Percentiles rank a stretch among this genome's conserved stretches.
Conservation (phyloP, 2,113 vertebrate species). For the Festucalex cinctus region DNA sequence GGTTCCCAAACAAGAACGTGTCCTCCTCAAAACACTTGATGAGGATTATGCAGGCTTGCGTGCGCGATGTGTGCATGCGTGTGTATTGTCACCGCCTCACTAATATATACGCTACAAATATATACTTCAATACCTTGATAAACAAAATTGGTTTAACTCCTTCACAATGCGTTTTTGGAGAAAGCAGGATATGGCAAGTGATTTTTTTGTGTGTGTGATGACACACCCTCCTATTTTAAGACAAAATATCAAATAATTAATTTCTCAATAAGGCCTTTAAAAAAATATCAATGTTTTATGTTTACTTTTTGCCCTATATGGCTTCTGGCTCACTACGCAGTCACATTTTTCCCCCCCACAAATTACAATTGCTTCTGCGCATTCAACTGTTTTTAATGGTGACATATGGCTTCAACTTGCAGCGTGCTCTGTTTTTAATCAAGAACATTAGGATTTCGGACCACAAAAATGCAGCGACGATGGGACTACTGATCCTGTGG, state of each 20-base stretch:
- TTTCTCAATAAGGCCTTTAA: neutral
- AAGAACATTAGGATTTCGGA: neutral
- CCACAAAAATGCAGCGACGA: neutral
- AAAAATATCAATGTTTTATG: neutral
- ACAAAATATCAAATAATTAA: neutral
- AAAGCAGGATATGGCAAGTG: neutral
- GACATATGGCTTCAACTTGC: neutral
- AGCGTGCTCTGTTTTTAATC: neutral
- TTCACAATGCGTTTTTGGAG: neutral
- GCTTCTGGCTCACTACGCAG: neutral
- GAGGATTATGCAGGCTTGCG: neutral
- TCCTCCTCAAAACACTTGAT: constrained; percentile 32
- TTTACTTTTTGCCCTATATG: neutral
- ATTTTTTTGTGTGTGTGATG: neutral
- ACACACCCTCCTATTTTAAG: neutral
- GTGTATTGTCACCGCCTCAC: neutral
- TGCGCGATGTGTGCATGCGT: neutral
- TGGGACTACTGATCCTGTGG: neutral
- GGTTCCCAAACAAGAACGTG: constrained; percentile 28
- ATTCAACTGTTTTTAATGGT: neutral
- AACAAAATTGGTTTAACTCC: neutral
- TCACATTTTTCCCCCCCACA: neutral
- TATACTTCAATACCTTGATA: neutral
- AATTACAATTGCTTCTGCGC: neutral
- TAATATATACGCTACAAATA: neutral